These are phyloP conservation scores for Theonella swinhoei DNA, from an alignment of 37 sponge, comb jelly and placozoan genomes.

Conservation along the genomic window DNA sequence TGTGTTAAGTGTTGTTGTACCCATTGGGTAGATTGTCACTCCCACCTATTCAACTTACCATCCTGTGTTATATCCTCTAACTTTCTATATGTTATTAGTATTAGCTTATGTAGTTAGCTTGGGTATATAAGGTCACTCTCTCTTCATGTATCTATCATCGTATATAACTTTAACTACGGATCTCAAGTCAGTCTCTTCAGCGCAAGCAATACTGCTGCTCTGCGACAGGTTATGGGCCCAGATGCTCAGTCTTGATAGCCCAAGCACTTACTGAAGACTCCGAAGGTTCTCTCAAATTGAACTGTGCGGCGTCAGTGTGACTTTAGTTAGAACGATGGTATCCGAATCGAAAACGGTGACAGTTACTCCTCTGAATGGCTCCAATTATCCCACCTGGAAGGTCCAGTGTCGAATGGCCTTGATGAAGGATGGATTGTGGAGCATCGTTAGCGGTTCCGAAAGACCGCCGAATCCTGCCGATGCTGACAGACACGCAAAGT, in stretches of 20 bases:
- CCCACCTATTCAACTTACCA: not conserved
- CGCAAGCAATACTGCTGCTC: not conserved
- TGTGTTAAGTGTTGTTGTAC: too few species aligned
- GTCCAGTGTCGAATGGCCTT: slow-evolving; percentile 57
- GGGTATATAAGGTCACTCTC: not conserved
- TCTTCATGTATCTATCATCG: not conserved
- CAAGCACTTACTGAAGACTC: not conserved
- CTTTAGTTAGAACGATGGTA: not conserved
- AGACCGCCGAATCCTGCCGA: slow-evolving; percentile 7
- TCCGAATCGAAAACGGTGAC: not conserved
- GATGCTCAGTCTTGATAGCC: not conserved
- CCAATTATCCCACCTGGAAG: slow-evolving; percentile 67
- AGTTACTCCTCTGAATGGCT: slow-evolving; percentile 50
- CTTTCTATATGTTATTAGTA: not conserved
- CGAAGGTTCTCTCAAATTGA: not conserved
- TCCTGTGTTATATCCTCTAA: not conserved
- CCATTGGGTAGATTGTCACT: too few species aligned
- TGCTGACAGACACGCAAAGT: slow-evolving; percentile 34
- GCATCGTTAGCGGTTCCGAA: slow-evolving; percentile 38
- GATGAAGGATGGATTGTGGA: slow-evolving; percentile 60
- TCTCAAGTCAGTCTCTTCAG: not conserved
- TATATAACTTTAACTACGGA: not conserved
- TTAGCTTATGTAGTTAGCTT: not conserved
- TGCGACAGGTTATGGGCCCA: not conserved
- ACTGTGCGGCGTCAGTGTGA: not conserved